These are phyloP conservation scores for Stenchaetothrips biformis DNA, from an alignment of 2,888 invertebrate genomes.

Conservation along the genomic window DNA sequence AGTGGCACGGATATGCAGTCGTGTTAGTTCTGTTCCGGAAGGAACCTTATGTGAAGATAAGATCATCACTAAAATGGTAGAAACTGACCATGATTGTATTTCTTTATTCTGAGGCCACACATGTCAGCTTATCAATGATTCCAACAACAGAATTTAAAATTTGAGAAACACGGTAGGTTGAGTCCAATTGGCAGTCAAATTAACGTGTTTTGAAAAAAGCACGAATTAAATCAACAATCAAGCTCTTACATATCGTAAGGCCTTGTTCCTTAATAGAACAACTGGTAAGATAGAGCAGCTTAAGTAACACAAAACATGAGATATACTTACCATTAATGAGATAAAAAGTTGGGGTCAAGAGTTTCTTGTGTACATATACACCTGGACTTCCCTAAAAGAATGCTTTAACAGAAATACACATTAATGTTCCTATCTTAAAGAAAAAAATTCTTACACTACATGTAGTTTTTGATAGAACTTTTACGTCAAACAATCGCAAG, in stretches of 20 bases:
- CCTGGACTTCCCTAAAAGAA: background rate
- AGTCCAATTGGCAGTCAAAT: background rate
- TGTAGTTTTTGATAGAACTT: background rate
- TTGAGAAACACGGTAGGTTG: background rate
- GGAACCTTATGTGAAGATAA: no score
- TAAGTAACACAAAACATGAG: background rate
- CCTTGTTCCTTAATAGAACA: background rate
- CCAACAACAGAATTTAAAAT: background rate
- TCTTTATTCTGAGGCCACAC: constrained; percentile 16
- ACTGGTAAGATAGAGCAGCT: background rate
- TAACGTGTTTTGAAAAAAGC: background rate
- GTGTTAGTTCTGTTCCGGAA: no score
- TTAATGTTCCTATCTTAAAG: background rate
- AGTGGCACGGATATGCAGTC: background rate
- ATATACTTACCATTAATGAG: background rate
- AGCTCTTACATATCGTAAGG: no score
- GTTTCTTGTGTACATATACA: background rate
- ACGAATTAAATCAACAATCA: background rate
- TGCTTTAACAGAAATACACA: background rate
- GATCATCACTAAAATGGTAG: background rate
- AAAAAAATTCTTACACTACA: constrained; percentile 7
- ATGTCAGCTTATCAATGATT: background rate
- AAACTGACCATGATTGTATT: background rate
- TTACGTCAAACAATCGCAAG: background rate
- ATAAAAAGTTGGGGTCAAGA: background rate